A percentile compares a stretch with the other conserved stretches of the same genome.
phyloP scores from a whole-genome alignment of 1,140 invertebrate genomes.

The Macrobrachium nipponense region DNA sequence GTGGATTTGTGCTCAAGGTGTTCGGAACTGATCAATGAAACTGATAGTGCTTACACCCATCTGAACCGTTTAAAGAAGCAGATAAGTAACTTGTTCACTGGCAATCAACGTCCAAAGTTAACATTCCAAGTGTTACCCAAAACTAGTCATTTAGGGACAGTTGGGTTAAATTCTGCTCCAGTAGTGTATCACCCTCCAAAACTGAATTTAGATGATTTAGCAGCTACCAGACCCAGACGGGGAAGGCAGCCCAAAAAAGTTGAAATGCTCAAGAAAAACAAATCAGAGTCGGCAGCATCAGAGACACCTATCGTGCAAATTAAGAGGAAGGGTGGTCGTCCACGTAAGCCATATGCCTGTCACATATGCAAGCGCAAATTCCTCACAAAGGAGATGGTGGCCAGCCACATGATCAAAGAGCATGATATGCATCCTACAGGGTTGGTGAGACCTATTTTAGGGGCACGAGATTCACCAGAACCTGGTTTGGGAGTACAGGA shows the following conservation, averaged over 20 bases:
- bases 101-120: conserved; percentile 38
- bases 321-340: conserved; percentile 45
- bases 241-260: conserved; percentile 14
- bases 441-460: conserved; percentile 6
- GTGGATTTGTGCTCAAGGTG: conserved; percentile 42
- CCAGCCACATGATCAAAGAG: conserved; percentile 36
- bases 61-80: conserved; percentile 33
- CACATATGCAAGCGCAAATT: conserved; percentile 54
- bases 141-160: not conserved
- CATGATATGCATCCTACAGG: conserved; percentile 22
- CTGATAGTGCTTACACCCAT: conserved; percentile 29
- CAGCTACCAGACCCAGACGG: conserved; percentile 24
- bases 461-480: not conserved
- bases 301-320: not conserved
- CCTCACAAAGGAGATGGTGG: conserved; percentile 26
- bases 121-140: conserved; percentile 46
- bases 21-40: conserved; percentile 43
- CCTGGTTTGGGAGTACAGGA: not conserved
- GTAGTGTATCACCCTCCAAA: conserved; percentile 19
- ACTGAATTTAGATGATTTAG: conserved; percentile 31
- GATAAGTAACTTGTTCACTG: conserved; percentile 21
- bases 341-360: conserved; percentile 43
- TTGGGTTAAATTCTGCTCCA: not conserved
- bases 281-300: not conserved
- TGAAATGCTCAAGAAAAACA: not conserved